Base-by-base conservation (phyloP, 2,888 invertebrate genomes). In the Napeogenes inachia region DNA sequence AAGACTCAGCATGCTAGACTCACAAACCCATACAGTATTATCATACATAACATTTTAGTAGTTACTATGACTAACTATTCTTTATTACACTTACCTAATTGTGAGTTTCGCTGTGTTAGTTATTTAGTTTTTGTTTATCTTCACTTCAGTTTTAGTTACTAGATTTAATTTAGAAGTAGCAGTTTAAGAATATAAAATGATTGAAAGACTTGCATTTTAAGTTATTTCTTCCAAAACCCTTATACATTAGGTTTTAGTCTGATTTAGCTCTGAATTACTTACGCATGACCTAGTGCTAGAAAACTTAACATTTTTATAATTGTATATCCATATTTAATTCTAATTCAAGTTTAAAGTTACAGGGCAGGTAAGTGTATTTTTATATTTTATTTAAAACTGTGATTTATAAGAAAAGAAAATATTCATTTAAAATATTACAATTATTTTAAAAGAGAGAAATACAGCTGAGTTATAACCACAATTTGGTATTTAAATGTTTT, bases 1-100 rank as follows among this genome's bases (percentile, higher is more conserved):
- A 74, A 77, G 79, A 70, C 80, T 75, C 61, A 81, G 88, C 89
- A 89, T 89, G 89, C 75, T 76, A 80, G 78, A 70, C 63, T 68
- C 66, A 65, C 63, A 60, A 55, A 64, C 55, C 62, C 56, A 62
- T 61, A 57, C 57, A 56, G 63, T 56, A 57, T 45, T 45, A 56
- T 46, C 54, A 63, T 57, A 63, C 56, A 63, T 58, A 42, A 55
- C 55, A 58, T 60, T 35, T 46, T 60, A 61, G 61, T 59, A 47
- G 58, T 54, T 60, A 57, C 55, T 47, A 45, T 21, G 38, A 55
- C 42, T 45, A 58, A 54, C 47, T 47, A 60, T 30, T 55, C 13
- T 46, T 50, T 45, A 32, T 10, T 54, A 45, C 38, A 58, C 45
- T 45, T 45, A 45, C 32, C 32, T 56, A 32, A 53, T 33, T 12